phyloP scores from a whole-genome alignment of 1,140 invertebrate genomes.

The Ceratina japonica region DNA sequence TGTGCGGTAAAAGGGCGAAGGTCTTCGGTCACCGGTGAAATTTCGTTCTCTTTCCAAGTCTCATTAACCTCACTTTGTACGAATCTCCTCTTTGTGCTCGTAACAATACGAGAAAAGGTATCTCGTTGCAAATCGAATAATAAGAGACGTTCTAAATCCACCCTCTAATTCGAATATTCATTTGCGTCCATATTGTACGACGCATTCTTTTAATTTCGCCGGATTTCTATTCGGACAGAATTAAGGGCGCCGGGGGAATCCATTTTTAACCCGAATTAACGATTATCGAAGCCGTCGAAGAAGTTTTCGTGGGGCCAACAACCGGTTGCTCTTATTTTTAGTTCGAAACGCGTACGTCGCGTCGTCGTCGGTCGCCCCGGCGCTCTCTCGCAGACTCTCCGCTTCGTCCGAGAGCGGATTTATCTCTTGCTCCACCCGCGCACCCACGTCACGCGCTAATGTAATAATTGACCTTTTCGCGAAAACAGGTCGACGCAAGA shows the following conservation, averaged over 20 bases:
- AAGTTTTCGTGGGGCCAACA: neutral
- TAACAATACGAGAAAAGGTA: too few relatives aligned
- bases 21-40: too few relatives aligned
- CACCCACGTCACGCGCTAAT: constrained; percentile 26
- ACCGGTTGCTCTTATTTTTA: constrained; percentile 27
- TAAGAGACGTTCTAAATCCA: too few relatives aligned
- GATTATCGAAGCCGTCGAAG: constrained; percentile 2
- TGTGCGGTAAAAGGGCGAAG: too few relatives aligned
- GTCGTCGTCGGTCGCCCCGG: too few relatives aligned
- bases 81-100: too few relatives aligned
- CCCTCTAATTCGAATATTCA: too few relatives aligned
- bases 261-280: neutral
- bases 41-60: too few relatives aligned
- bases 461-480: constrained; percentile 33
- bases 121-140: too few relatives aligned
- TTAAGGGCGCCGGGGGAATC: neutral
- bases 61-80: too few relatives aligned
- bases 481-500: constrained; percentile 13
- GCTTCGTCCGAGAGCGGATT: constrained; percentile 4
- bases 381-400: neutral
- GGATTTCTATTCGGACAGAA: neutral
- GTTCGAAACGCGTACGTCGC: neutral
- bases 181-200: too few relatives aligned
- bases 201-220: neutral
- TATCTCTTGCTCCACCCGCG: constrained; percentile 20